These are phyloP conservation scores for Colinus virginianus DNA, from an alignment of 2,113 vertebrate species.

Conservation along the genomic window DNA sequence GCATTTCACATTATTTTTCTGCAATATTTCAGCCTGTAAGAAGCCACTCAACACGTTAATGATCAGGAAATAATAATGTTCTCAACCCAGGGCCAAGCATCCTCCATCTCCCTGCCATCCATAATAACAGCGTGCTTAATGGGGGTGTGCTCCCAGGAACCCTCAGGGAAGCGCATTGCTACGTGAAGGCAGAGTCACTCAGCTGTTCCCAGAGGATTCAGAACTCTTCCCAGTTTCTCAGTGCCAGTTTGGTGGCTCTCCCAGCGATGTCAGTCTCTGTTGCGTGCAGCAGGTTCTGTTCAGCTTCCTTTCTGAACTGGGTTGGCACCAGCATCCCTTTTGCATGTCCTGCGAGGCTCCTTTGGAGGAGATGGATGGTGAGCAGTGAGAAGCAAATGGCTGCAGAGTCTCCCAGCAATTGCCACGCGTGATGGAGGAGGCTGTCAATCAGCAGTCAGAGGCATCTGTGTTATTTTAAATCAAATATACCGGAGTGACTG, in stretches of 20 bases:
- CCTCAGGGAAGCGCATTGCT: not conserved
- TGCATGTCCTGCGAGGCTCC: not conserved
- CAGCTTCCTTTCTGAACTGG: not conserved
- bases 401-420: not conserved
- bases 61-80: constrained; percentile 24
- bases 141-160: not conserved
- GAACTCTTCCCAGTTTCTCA: not conserved
- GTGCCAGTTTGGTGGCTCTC: not conserved
- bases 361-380: fast-evolving
- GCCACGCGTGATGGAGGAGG: not conserved
- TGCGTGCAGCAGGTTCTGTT: not conserved
- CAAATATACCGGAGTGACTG: not conserved
- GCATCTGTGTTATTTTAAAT: not conserved
- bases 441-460: not conserved
- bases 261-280: not conserved
- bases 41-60: not conserved
- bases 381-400: not conserved
- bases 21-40: constrained; percentile 10
- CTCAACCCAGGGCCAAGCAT: constrained; percentile 23
- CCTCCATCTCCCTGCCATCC: not conserved
- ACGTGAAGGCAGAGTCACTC: not conserved
- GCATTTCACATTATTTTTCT: not conserved
- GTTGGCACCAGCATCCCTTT: not conserved
- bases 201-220: not conserved
- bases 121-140: not conserved